A percentile compares a stretch with the other conserved stretches of the same genome.
Conservation (phyloP, 2,113 vertebrate species). For the Vulpes ferrilata region DNA sequence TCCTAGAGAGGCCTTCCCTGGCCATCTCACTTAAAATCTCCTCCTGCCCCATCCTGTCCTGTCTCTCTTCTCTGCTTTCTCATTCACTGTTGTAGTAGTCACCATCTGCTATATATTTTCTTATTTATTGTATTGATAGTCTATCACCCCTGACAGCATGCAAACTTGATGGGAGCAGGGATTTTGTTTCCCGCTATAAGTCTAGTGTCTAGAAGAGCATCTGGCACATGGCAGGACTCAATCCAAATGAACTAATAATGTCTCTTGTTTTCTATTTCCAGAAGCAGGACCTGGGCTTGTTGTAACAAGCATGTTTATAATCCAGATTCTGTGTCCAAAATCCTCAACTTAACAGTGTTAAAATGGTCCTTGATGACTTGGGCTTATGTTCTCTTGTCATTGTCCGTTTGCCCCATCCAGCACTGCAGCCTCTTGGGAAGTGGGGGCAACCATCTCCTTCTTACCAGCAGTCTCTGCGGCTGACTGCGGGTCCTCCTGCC, state of each 20-base stretch:
- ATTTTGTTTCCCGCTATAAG: background rate
- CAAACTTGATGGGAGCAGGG: background rate
- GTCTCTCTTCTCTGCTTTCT: background rate
- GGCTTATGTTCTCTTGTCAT: background rate
- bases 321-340: background rate
- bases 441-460: background rate
- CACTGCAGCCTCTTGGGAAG: background rate
- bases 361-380: background rate
- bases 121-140: background rate
- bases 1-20: background rate
- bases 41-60: background rate
- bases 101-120: background rate
- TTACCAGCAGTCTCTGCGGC: background rate
- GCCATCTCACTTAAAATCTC: background rate
- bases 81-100: background rate
- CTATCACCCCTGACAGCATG: background rate
- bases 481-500: background rate
- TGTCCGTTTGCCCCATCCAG: fast-evolving
- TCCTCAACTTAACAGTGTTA: background rate
- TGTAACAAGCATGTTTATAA: background rate
- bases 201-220: background rate
- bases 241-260: background rate
- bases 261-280: background rate
- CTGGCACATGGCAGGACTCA: background rate
- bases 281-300: background rate